These are phyloP conservation scores for Chaetops frenatus DNA, from an alignment of 2,113 vertebrate genomes.

Conservation along the genomic window DNA sequence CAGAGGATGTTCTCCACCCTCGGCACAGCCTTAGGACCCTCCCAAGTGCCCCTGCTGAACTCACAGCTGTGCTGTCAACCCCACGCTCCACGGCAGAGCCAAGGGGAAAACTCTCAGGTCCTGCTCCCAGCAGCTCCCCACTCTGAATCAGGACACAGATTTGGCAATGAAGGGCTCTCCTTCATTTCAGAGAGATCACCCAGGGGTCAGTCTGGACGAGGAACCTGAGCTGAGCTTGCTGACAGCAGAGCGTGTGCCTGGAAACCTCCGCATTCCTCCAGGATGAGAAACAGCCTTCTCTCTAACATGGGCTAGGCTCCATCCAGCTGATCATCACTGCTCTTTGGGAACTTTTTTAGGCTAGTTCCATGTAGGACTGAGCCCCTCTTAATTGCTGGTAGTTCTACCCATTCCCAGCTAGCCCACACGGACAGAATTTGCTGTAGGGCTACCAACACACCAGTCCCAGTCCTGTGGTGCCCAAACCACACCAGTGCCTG, in stretches of 20 bases:
- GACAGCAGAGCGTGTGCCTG: background rate
- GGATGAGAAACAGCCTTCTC: background rate
- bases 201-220: background rate
- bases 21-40: background rate
- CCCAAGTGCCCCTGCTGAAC: background rate
- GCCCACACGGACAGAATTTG: background rate
- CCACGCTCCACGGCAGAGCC: rapidly evolving
- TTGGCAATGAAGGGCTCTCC: background rate
- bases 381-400: background rate
- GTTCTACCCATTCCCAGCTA: background rate
- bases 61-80: rapidly evolving
- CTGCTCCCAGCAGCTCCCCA: background rate
- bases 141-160: background rate
- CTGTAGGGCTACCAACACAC: rapidly evolving
- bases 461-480: background rate
- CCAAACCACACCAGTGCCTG: background rate
- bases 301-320: background rate
- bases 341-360: background rate
- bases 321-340: background rate
- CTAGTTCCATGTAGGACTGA: background rate
- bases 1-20: background rate
- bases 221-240: constrained; percentile 13
- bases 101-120: background rate
- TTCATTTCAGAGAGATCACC: background rate
- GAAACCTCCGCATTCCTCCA: constrained; percentile 17